A percentile compares a stretch with the other conserved stretches of the same genome.
phyloP scores from a whole-genome alignment of 1,140 invertebrate species.

The Andricus grossulariae region DNA sequence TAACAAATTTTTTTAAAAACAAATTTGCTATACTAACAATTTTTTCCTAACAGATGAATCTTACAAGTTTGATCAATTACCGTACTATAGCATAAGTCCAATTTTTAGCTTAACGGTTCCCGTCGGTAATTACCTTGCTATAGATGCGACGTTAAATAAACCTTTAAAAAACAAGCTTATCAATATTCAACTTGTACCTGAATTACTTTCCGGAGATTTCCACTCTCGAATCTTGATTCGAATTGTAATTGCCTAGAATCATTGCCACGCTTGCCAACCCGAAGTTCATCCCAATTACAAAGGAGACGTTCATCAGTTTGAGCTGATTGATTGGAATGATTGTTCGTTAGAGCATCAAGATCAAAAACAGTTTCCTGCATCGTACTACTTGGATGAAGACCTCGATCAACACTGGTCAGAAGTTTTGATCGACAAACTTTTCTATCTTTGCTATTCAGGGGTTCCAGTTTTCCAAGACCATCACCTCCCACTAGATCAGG shows the following conservation, averaged over 20 bases:
- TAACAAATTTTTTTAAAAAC: no score
- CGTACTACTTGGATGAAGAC: conserved; percentile 77
- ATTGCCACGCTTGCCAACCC: conserved; percentile 75
- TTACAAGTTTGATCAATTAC: no score
- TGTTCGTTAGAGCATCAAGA: conserved; percentile 78
- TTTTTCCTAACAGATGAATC: no score
- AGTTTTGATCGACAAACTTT: conserved; percentile 81
- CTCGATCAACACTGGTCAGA: conserved; percentile 78
- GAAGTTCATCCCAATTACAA: conserved; percentile 79
- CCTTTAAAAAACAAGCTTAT: no score
- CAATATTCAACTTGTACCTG: conserved; percentile 77
- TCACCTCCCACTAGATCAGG: conserved; percentile 82
- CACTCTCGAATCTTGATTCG: conserved; percentile 93
- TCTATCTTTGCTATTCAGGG: conserved; percentile 80
- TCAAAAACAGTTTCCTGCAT: conserved; percentile 85
- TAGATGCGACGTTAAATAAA: no score
- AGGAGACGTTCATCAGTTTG: conserved; percentile 51
- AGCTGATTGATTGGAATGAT: conserved; percentile 37
- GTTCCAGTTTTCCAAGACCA: conserved; percentile 76
- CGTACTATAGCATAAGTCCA: no score
- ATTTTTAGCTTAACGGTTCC: no score
- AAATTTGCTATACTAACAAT: no score
- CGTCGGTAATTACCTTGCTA: no score
- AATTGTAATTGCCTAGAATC: conserved; percentile 81
- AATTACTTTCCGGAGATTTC: conserved; percentile 91